Percentiles rank a stretch among this genome's conserved stretches.
Evolutionary conservation across 2,888 invertebrate species (phyloP).

Genomic region (Phalera bucephala): DNA sequence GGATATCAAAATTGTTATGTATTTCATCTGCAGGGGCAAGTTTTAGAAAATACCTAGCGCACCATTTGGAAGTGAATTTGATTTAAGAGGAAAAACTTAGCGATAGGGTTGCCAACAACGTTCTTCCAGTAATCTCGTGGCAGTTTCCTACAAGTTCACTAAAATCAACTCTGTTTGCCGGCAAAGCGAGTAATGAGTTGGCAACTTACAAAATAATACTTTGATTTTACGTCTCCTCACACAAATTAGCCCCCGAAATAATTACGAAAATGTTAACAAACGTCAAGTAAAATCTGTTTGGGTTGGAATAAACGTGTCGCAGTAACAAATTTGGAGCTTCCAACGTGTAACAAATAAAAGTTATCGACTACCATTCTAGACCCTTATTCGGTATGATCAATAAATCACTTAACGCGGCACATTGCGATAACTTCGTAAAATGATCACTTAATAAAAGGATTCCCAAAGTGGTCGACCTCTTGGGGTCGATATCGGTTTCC

Average conservation of each 20-base stretch:
- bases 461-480: no score
- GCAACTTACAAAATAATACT: slow-evolving; percentile 35
- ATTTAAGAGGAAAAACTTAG: slow-evolving; percentile 34
- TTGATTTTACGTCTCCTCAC: slow-evolving; percentile 20
- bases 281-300: no score
- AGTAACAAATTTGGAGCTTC: no score
- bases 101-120: slow-evolving; percentile 15
- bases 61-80: slow-evolving; percentile 30
- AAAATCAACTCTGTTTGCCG: slow-evolving; percentile 24
- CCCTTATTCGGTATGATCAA: no score
- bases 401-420: no score
- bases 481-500: no score
- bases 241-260: slow-evolving; percentile 1
- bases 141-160: slow-evolving; percentile 16
- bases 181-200: slow-evolving; percentile 35
- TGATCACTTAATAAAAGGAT: no score
- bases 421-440: no score
- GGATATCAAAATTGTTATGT: slow-evolving; percentile 26
- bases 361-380: no score
- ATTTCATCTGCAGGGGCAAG: slow-evolving; percentile 5
- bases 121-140: slow-evolving; percentile 26
- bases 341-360: no score
- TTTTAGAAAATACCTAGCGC: slow-evolving; percentile 10
- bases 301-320: no score
- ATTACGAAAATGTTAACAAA: no score